phyloP scores from a whole-genome alignment of 1,140 invertebrate genomes.

The Heliconius hermathena region DNA sequence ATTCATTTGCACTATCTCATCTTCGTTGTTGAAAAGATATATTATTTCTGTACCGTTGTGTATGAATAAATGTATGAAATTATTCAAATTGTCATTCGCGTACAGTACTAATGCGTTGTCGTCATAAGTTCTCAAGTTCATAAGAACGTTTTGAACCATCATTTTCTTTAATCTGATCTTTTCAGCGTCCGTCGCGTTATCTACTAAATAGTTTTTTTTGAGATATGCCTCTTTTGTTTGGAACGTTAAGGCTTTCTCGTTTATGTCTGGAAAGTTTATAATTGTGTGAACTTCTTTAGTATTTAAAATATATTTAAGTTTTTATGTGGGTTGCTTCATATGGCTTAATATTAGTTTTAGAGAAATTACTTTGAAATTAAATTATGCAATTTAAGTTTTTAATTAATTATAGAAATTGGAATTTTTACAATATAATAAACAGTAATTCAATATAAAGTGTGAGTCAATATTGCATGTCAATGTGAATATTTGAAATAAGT shows the following conservation, averaged over 20 bases:
- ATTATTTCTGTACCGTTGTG: constrained; percentile 88
- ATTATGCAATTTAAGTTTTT: not conserved
- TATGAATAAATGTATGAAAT: constrained; percentile 95
- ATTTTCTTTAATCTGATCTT: constrained; percentile 87
- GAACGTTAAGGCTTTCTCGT: constrained; percentile 94
- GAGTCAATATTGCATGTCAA: no score
- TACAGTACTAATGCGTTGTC: constrained; percentile 91
- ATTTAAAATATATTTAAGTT: not conserved
- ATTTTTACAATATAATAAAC: no score
- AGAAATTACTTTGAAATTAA: constrained; percentile 2
- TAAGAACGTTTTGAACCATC: constrained; percentile 89
- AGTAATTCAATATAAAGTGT: no score
- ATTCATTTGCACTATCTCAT: constrained; percentile 90
- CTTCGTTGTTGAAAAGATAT: constrained; percentile 91
- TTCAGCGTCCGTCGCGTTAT: constrained; percentile 84
- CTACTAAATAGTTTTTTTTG: constrained; percentile 88
- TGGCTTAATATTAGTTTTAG: not conserved
- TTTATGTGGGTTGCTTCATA: not conserved
- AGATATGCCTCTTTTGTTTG: constrained; percentile 90
- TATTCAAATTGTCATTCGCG: constrained; percentile 96
- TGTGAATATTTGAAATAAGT: no score
- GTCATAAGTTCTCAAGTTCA: constrained; percentile 94
- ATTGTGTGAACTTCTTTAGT: constrained; percentile 11
- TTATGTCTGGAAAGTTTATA: constrained; percentile 13
- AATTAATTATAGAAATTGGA: not conserved